phyloP scores from a whole-genome alignment of 1,140 invertebrate genomes.

The Drosophila obscura region DNA sequence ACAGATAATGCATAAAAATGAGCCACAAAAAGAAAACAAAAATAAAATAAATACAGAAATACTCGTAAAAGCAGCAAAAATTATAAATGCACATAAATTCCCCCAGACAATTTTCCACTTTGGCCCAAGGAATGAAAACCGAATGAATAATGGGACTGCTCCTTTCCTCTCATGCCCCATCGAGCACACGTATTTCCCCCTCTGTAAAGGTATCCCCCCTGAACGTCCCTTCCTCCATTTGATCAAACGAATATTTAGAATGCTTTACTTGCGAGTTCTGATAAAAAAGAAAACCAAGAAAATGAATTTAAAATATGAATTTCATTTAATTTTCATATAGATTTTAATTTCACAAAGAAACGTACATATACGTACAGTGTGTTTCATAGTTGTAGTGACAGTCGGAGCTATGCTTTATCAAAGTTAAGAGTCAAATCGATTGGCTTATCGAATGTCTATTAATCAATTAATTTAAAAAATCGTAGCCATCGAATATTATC shows the following conservation, averaged over 20 bases:
- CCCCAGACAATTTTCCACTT: constrained; percentile 49
- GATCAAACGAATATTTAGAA: constrained; percentile 46
- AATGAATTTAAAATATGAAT: constrained; percentile 26
- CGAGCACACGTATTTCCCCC: constrained; percentile 43
- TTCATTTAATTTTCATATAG: constrained; percentile 33
- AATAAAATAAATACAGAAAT: neutral
- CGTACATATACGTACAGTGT: constrained; percentile 3
- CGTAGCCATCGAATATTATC: too few species aligned
- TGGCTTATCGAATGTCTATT: too few species aligned
- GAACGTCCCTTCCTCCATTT: neutral
- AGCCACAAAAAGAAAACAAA: neutral
- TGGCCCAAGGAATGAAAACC: constrained; percentile 29
- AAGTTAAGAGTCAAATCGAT: too few species aligned
- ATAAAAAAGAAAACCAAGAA: too few species aligned
- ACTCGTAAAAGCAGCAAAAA: constrained; percentile 32
- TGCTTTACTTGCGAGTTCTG: constrained; percentile 32
- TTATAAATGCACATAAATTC: constrained; percentile 54
- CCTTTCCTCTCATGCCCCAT: constrained; percentile 21
- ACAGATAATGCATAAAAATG: neutral
- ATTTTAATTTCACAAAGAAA: constrained; percentile 22
- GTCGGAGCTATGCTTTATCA: too few species aligned
- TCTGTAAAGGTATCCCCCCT: neutral
- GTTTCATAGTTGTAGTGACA: neutral
- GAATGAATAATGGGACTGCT: constrained; percentile 49
- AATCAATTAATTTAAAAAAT: too few species aligned